Base-by-base conservation (phyloP, 1,140 invertebrate genomes). In the Bombus confusus region DNA sequence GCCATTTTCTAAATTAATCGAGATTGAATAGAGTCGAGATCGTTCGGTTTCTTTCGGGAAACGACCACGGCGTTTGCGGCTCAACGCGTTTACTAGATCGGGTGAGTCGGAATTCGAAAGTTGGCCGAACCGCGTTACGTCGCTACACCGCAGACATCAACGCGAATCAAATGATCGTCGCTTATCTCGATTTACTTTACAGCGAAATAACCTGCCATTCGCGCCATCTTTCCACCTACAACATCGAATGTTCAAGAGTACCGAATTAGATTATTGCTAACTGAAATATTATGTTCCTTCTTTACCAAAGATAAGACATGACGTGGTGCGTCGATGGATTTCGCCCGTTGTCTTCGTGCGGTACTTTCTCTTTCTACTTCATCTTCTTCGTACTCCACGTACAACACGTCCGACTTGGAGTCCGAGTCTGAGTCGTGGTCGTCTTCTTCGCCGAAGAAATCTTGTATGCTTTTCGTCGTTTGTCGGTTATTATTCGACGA, bases 381-480 rank as follows among this genome's bases (percentile, higher is more conserved):
- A 28, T 91, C 88, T 25, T 87, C 82, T 43, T 91, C 85, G 41
- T 93, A 92, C 66, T 92, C 91, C 8, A 87, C 82, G 69, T 92
- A 93, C 13, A 5, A 57, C 1, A 25, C 41, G 5, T 68, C 31
- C 31, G 62, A 34, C 0, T 12, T 28, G 25, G 3, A 62, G 1
- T n/a, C 22, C 59, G 28, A n/a, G 0, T n/a, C 12, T 13, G 59
- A 10, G 1, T 1, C 10, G 28, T 12, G 28, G 8, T n/a, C 59
- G 5, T n/a, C 18, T 52, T 8, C 6, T 52, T 52, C 59, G 12
- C 64, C 39, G 6, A 47, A 12, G 9, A 62, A 28, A 41, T 15
- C 3, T 5, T 28, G 34, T 13, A 31, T 3, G 0, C 18, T 4
- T 31, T n/a, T n/a, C 22, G 9, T 22, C 39, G 5, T 6, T n/a